Evolutionary conservation across 2,113 vertebrate genomes (phyloP).

Genomic region (Trachemys scripta): DNA sequence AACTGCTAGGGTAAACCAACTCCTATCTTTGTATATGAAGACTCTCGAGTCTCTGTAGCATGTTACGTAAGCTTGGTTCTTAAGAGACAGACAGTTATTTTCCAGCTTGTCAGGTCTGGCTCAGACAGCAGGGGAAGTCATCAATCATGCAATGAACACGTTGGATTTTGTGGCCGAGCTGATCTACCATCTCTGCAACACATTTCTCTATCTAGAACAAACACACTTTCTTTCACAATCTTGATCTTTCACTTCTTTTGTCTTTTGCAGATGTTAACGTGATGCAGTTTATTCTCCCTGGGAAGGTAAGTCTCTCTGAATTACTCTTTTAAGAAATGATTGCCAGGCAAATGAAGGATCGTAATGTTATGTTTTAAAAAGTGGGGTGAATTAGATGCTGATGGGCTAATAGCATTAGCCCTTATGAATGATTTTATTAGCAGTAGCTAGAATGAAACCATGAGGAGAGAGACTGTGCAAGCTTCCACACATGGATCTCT

Average conservation of each 20-base stretch:
- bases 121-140: background rate
- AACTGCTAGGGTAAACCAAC: background rate
- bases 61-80: background rate
- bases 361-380: background rate
- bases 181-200: background rate
- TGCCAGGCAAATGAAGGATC: background rate
- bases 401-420: background rate
- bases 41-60: rapidly evolving
- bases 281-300: background rate
- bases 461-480: background rate
- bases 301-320: background rate
- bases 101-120: background rate
- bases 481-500: background rate
- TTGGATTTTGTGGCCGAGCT: background rate
- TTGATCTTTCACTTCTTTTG: background rate
- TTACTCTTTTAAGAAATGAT: background rate
- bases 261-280: background rate
- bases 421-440: background rate
- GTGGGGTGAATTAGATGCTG: background rate
- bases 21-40: background rate
- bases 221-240: background rate
- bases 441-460: background rate
- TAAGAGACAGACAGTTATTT: background rate
- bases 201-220: background rate
- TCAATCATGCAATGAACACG: background rate